Evolutionary conservation across 2,113 vertebrate species (phyloP), one percentile per base, ranked within the genome.

Genomic region (Fulica atra): DNA sequence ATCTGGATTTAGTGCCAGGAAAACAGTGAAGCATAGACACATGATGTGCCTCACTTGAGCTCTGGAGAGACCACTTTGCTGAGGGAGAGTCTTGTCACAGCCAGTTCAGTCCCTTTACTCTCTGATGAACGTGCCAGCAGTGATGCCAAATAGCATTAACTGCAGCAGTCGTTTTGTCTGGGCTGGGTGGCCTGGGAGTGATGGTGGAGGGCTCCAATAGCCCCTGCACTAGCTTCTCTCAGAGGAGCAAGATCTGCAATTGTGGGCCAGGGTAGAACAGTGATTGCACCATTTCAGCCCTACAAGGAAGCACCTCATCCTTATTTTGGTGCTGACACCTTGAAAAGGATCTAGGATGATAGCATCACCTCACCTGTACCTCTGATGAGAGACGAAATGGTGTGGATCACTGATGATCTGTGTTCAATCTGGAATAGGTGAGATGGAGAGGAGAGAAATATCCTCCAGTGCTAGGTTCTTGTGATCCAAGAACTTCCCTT

Each of bases 1-100:
- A 33, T 77, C 81, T 89, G 66, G 35, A 63, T 95, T 85, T 61
- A 70, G 54, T 93, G 93, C 87, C 91, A 93, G 87, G 71, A 93
- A 91, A 82, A 76, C 0, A 0, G 54, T 61, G 83, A 65, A 82
- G 78, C 38, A 57, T 14, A 88, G 94, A 70, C 50, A 63, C 21
- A 16, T 0, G 19, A 35, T 28, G 38, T 82, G 63, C 85, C 56
- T 77, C 59, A 2, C 69, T 87, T 0, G 1, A 54, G 78, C 89
- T 87, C 71, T 73, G 74, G 57, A 88, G 85, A 77, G n/a, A 81
- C 54, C 16, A 7, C 63, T 91, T 85, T 81, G 54, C 59, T 0
- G 3, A 89, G 31, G 16, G 36, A 66, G 23, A 70, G 15, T 12
- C 81, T 61, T 71, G 23, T 46, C 74, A 10, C 2, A 42, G 71